phyloP scores from a whole-genome alignment of 64 coral and sea anemone species.

The Porites lutea region DNA sequence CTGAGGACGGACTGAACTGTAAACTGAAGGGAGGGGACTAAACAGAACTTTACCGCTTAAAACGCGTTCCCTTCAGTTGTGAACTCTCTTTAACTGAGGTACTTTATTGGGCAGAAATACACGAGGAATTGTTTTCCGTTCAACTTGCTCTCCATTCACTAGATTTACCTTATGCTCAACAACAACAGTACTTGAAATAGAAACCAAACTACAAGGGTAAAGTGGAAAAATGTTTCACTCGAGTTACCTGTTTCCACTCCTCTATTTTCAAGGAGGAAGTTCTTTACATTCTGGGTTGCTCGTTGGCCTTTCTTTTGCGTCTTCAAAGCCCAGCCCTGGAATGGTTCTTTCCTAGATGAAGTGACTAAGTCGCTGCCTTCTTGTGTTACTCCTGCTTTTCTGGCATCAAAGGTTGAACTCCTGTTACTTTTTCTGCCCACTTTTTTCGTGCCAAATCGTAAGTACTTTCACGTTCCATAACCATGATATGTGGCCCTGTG shows the following conservation, averaged over 20 bases:
- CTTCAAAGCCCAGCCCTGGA: constrained; percentile 62
- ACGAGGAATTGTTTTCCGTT: not conserved
- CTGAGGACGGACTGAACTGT: not conserved
- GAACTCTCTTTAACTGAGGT: not conserved
- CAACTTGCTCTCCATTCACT: not conserved
- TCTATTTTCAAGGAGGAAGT: constrained; percentile 9
- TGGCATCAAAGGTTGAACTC: not conserved
- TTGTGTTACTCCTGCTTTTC: not conserved
- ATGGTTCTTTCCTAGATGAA: not conserved
- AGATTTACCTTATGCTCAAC: not conserved
- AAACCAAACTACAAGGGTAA: not conserved
- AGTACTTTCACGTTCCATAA: constrained; percentile 20
- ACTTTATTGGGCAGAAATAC: not conserved
- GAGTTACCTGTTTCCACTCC: constrained; percentile 22
- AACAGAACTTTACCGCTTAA: not conserved
- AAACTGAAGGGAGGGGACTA: not conserved
- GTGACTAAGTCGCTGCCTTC: not conserved
- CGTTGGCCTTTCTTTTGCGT: constrained; percentile 1
- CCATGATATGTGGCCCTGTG: constrained; percentile 45
- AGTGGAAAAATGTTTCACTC: not conserved
- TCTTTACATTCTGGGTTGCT: constrained; percentile 34
- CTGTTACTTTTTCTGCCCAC: not conserved
- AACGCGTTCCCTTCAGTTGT: not conserved
- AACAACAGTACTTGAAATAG: not conserved
- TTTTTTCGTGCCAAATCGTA: constrained; percentile 10